Conservation (phyloP, 2,113 vertebrate species). For the Syrmaticus mikado region DNA sequence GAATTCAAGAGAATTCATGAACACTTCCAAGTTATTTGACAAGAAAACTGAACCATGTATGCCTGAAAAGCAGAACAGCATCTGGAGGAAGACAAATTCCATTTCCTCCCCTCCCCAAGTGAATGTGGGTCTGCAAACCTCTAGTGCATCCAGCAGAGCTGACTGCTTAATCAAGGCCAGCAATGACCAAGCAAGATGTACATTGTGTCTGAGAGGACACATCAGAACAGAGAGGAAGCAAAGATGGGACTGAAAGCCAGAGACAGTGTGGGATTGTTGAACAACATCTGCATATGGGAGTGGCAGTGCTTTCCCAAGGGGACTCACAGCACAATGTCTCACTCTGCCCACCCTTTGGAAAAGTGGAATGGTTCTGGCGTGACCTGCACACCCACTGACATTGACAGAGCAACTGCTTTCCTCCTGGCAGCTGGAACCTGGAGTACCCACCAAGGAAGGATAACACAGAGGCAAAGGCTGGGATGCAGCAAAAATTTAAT, state of each 20-base stretch:
- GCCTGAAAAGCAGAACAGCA: not conserved
- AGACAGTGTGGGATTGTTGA: too few relatives aligned
- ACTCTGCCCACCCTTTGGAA: not conserved
- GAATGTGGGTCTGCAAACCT: not conserved
- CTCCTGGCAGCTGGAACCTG: not conserved
- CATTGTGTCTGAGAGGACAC: not conserved
- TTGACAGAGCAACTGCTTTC: not conserved
- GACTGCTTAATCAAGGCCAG: not conserved
- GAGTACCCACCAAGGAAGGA: not conserved
- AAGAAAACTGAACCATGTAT: not conserved
- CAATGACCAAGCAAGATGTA: accelerated
- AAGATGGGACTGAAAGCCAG: not conserved
- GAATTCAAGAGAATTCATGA: not conserved
- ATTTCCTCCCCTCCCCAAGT: not conserved
- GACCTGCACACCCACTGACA: accelerated
- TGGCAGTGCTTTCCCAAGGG: not conserved
- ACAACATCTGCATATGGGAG: not conserved
- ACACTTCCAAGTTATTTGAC: not conserved
- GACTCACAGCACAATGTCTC: not conserved
- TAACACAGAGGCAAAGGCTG: not conserved
- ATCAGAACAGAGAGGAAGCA: not conserved
- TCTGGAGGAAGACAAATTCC: not conserved
- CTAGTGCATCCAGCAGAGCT: not conserved
- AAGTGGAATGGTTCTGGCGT: not conserved
- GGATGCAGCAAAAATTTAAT: not conserved